These are phyloP conservation scores for Phymanthus crucifer DNA, from an alignment of 92 coral and sea anemone genomes.

Conservation along the genomic window DNA sequence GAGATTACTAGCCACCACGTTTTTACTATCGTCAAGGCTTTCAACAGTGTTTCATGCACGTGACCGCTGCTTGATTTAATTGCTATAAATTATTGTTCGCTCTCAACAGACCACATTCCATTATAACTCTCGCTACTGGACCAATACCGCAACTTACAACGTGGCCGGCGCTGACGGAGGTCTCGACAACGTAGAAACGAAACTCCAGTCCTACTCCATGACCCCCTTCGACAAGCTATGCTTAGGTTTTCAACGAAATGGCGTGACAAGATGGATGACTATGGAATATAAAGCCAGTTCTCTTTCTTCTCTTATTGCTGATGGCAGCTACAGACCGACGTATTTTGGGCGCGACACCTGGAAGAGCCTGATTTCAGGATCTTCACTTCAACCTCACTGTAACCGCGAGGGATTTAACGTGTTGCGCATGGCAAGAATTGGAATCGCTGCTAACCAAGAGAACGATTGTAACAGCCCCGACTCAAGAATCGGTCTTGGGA, in stretches of 20 bases:
- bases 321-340: conserved; percentile 10
- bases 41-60: neutral
- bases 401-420: conserved; percentile 51
- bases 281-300: neutral
- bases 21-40: no score
- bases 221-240: conserved; percentile 32
- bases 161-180: conserved; percentile 28
- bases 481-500: conserved; percentile 65
- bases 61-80: neutral
- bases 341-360: conserved; percentile 35
- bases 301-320: conserved; percentile 14
- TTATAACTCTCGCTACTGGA: conserved; percentile 23
- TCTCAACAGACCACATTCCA: conserved; percentile 38
- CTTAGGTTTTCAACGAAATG: conserved; percentile 25
- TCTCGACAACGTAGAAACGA: conserved; percentile 33
- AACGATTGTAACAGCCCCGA: conserved; percentile 43
- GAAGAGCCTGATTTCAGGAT: conserved; percentile 42
- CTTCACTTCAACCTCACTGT: conserved; percentile 34
- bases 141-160: conserved; percentile 5
- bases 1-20: no score
- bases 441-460: conserved; percentile 43
- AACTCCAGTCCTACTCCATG: conserved; percentile 29
- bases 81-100: neutral
- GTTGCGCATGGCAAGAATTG: conserved; percentile 44
- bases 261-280: conserved; percentile 7